Evolutionary conservation across 2,797 vertebrate genomes (phyloP).

Genomic region (Alfaro cultratus): DNA sequence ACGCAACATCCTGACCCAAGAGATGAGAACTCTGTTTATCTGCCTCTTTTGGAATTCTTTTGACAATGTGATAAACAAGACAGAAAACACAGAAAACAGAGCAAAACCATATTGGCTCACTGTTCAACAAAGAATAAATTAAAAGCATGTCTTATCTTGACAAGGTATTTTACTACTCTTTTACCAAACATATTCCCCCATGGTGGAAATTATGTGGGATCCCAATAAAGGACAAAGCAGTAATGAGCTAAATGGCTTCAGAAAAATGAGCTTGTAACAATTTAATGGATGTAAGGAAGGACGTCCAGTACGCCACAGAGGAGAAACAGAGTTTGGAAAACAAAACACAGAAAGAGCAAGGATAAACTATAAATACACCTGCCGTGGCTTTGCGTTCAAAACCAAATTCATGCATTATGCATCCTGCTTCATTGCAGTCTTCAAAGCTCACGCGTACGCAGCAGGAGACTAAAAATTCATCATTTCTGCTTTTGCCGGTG

Average conservation of each 20-base stretch:
- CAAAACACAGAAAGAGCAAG: slow-evolving; percentile 22
- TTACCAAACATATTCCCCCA: slow-evolving; percentile 7
- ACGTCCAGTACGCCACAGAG: slow-evolving; percentile 21
- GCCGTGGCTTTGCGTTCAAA: slow-evolving; percentile 44
- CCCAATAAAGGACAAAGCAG: slow-evolving; percentile 29
- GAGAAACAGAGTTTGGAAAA: slow-evolving; percentile 3
- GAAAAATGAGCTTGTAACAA: slow-evolving; percentile 23
- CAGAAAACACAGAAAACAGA: slow-evolving; percentile 15
- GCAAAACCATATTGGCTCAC: slow-evolving; percentile 17
- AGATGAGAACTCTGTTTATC: slow-evolving; percentile 16
- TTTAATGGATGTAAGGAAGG: slow-evolving; percentile 12
- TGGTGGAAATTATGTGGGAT: slow-evolving; percentile 15
- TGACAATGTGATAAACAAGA: slow-evolving; percentile 8
- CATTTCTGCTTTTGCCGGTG: slow-evolving; percentile 43
- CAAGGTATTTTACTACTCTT: slow-evolving; percentile 3
- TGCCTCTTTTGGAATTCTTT: slow-evolving; percentile 23
- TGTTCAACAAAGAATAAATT: slow-evolving; percentile 29
- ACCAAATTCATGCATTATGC: slow-evolving; percentile 70
- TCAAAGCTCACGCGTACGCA: slow-evolving; percentile 58
- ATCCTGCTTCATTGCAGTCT: slow-evolving; percentile 64
- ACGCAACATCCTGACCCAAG: slow-evolving; percentile 19
- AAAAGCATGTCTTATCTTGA: slow-evolving; percentile 31
- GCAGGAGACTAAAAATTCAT: slow-evolving; percentile 59
- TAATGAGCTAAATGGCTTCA: slow-evolving; percentile 47
- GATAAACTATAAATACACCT: slow-evolving; percentile 58